Percentiles rank a stretch among this genome's conserved stretches.
Conservation (phyloP, 2,113 vertebrate genomes). For the Corvus moneduloides region DNA sequence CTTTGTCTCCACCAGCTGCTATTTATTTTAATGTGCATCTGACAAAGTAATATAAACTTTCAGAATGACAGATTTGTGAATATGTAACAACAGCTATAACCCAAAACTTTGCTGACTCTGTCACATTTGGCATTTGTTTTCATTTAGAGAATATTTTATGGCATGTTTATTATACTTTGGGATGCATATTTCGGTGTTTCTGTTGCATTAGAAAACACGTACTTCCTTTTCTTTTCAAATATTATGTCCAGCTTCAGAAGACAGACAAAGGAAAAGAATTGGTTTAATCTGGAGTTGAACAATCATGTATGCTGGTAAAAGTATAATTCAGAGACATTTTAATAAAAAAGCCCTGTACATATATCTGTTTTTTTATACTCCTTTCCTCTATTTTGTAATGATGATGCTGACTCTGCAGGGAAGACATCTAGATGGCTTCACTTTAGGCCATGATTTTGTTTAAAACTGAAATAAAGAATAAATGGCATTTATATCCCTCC, state of each 20-base stretch:
- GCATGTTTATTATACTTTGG: not conserved
- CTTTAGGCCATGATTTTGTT: not conserved
- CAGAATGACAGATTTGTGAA: not conserved
- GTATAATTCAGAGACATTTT: not conserved
- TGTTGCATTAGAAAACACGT: not conserved
- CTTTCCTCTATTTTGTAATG: not conserved
- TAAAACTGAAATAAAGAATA: not conserved
- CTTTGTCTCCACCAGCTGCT: not conserved
- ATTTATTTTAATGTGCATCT: not conserved
- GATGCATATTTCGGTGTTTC: not conserved
- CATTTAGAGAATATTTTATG: not conserved
- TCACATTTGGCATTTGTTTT: not conserved
- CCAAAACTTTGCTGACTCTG: not conserved
- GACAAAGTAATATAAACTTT: not conserved
- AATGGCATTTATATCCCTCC: not conserved
- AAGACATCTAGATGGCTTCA: not conserved
- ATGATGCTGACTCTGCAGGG: not conserved
- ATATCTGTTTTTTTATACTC: not conserved
- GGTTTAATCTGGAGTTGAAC: not conserved
- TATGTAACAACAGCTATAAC: not conserved
- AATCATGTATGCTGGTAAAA: not conserved
- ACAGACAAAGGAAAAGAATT: not conserved
- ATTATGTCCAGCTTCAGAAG: not conserved
- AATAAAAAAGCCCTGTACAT: fast-evolving
- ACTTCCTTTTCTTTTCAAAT: not conserved